Percentiles rank a stretch among this genome's conserved stretches.
Conservation (phyloP, 2,888 invertebrate genomes). For the Polydrusus pterygomalis region DNA sequence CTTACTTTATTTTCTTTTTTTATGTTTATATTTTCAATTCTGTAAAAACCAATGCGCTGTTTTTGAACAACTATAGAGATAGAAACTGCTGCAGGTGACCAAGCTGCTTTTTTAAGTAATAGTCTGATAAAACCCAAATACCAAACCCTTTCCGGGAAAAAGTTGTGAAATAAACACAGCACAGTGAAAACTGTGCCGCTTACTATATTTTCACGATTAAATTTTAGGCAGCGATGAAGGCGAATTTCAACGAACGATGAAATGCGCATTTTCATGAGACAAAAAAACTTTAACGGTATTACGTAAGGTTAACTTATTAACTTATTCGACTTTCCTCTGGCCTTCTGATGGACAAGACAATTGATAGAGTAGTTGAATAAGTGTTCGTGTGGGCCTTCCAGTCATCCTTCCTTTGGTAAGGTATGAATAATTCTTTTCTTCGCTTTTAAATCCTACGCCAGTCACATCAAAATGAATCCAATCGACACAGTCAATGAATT, state of each 20-base stretch:
- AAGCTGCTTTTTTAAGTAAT: slow-evolving; percentile 44
- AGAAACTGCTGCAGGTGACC: slow-evolving; percentile 47
- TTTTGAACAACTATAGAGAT: slow-evolving; percentile 24
- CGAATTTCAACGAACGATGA: slow-evolving; percentile 39
- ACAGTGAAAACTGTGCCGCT: slow-evolving; percentile 31
- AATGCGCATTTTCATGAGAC: slow-evolving; percentile 36
- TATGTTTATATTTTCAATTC: slow-evolving; percentile 23
- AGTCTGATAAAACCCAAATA: slow-evolving; percentile 49
- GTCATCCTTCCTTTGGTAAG: slow-evolving; percentile 73
- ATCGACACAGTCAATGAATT: slow-evolving; percentile 75
- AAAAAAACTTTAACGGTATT: slow-evolving; percentile 7
- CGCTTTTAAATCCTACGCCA: slow-evolving; percentile 74
- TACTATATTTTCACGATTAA: slow-evolving; percentile 37
- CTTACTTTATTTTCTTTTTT: slow-evolving; percentile 22
- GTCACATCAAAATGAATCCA: slow-evolving; percentile 79
- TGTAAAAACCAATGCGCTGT: slow-evolving; percentile 32
- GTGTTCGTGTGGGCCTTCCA: slow-evolving; percentile 74
- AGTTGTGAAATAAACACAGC: slow-evolving; percentile 32
- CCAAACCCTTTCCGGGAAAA: slow-evolving; percentile 44
- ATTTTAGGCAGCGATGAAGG: slow-evolving; percentile 37
- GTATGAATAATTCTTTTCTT: slow-evolving; percentile 75
- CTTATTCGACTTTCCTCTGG: slow-evolving; percentile 62
- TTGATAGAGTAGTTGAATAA: slow-evolving; percentile 72
- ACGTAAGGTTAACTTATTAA: slow-evolving; percentile 28
- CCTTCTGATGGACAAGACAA: slow-evolving; percentile 69